Evolutionary conservation across 2,113 vertebrate genomes (phyloP).

Genomic region (Grammomys dolichurus): DNA sequence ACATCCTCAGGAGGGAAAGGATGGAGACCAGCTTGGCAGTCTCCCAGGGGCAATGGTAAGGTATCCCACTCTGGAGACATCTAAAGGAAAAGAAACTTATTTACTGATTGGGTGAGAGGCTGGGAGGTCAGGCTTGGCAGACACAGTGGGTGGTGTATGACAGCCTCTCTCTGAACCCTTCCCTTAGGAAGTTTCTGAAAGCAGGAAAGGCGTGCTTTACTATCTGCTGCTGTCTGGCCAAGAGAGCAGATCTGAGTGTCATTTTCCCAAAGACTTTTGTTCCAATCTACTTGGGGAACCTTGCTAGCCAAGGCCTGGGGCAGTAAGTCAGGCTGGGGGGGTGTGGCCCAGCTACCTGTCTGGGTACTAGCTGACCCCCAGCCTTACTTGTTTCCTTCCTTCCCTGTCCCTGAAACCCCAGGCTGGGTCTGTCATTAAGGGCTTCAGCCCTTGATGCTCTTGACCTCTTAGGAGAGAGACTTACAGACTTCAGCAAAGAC

Average conservation of each 20-base stretch:
- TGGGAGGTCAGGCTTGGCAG: not conserved
- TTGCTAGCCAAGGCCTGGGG: slow-evolving; percentile 36
- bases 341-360: slow-evolving; percentile 22
- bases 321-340: not conserved
- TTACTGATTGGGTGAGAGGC: not conserved
- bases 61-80: not conserved
- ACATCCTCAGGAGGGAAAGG: not conserved
- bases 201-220: not conserved
- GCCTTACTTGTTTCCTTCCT: not conserved
- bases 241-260: not conserved
- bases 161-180: not conserved
- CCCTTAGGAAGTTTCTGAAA: not conserved
- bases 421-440: not conserved
- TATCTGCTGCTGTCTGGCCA: not conserved
- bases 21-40: not conserved
- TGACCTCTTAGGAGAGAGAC: not conserved
- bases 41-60: not conserved
- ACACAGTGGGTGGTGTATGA: not conserved
- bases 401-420: not conserved
- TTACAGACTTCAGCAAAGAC: not conserved
- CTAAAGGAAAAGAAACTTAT: not conserved
- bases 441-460: not conserved
- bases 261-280: slow-evolving; percentile 11
- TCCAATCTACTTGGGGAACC: slow-evolving; percentile 1
- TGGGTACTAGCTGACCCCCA: not conserved